These are phyloP conservation scores for Ypsolopha scabrella DNA, from an alignment of 2,888 invertebrate species.

Conservation along the genomic window DNA sequence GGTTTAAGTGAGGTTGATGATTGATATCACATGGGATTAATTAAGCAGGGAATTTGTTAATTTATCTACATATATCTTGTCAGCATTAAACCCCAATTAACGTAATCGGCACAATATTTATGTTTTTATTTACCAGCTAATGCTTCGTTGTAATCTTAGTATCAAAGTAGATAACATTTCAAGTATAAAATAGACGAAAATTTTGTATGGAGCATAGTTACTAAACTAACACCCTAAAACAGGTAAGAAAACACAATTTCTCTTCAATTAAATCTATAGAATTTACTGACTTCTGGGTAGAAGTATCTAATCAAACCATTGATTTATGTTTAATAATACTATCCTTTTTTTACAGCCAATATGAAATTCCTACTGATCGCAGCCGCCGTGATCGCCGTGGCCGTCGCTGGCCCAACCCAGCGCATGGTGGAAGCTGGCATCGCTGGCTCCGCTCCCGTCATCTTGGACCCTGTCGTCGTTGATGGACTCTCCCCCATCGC, in stretches of 20 bases:
- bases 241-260: background rate
- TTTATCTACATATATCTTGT: no score
- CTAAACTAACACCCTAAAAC: background rate
- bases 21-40: no score
- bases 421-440: slow-evolving; percentile 21
- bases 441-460: slow-evolving; percentile 5
- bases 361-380: slow-evolving; percentile 45
- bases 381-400: slow-evolving; percentile 30
- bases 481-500: background rate
- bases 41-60: no score
- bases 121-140: no score
- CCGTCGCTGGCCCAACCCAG: slow-evolving; percentile 23
- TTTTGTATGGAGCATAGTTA: background rate
- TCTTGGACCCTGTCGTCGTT: background rate
- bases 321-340: no score
- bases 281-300: background rate
- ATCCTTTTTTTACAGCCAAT: slow-evolving; percentile 25
- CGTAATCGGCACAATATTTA: no score
- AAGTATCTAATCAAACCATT: slow-evolving; percentile 1
- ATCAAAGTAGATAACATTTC: background rate
- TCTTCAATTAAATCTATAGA: background rate
- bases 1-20: no score
- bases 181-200: background rate
- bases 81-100: no score
- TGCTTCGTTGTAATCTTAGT: no score